phyloP scores from a whole-genome alignment of 2,113 vertebrate species.

The Petroica traversi region DNA sequence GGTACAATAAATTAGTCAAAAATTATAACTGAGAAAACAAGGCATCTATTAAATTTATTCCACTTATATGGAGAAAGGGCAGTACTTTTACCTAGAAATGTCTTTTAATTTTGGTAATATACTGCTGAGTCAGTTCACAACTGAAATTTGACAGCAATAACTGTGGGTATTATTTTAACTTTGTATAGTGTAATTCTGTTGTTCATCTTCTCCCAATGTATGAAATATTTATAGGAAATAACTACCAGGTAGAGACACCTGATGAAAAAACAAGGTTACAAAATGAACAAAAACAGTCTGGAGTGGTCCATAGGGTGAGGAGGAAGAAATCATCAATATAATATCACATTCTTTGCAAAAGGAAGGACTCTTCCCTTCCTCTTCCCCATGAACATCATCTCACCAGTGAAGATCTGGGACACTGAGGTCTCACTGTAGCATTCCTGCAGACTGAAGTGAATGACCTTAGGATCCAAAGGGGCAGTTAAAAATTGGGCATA shows the following conservation, averaged over 20 bases:
- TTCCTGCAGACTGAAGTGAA: neutral
- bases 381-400: neutral
- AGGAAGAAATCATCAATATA: neutral
- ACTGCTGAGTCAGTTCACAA: neutral
- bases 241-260: neutral
- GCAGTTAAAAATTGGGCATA: neutral
- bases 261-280: neutral
- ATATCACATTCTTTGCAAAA: neutral
- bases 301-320: neutral
- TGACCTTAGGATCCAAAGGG: neutral
- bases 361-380: neutral
- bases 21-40: neutral
- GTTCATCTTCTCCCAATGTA: neutral
- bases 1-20: neutral
- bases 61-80: neutral
- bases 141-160: neutral
- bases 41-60: neutral
- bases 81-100: neutral
- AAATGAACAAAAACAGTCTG: neutral
- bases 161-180: neutral
- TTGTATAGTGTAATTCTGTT: neutral
- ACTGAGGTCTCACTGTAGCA: accelerated
- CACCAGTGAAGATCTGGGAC: neutral
- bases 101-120: neutral
- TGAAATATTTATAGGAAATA: neutral